These are phyloP conservation scores for Mastomys natalensis DNA, from an alignment of 2,113 vertebrate genomes.

Conservation along the genomic window DNA sequence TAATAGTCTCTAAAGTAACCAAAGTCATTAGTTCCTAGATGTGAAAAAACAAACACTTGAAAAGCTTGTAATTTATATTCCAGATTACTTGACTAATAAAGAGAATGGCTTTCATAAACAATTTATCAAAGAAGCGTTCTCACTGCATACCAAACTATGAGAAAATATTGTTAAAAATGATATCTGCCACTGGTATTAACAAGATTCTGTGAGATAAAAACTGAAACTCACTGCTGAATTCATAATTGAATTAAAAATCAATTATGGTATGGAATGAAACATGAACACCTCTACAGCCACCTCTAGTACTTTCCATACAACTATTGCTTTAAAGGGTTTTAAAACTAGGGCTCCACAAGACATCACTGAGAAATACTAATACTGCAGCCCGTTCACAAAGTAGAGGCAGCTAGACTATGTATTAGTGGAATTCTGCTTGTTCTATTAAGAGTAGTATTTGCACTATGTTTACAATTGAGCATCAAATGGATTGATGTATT, in stretches of 20 bases:
- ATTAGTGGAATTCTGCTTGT: neutral
- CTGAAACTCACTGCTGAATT: neutral
- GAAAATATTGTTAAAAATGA: neutral
- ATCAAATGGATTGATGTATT: neutral
- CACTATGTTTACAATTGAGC: neutral
- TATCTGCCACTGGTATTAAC: neutral
- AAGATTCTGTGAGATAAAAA: neutral
- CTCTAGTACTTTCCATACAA: neutral
- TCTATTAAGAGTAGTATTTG: neutral
- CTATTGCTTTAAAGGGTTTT: neutral
- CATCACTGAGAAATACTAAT: neutral
- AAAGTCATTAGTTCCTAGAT: neutral
- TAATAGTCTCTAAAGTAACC: neutral
- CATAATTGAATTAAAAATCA: slow-evolving; percentile 1
- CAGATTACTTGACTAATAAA: neutral
- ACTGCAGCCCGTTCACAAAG: neutral
- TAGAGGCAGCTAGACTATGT: neutral
- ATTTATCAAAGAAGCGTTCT: neutral
- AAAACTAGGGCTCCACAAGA: neutral
- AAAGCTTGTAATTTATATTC: neutral
- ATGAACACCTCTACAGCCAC: neutral
- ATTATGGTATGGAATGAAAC: neutral
- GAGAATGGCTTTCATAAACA: neutral
- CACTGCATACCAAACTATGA: neutral
- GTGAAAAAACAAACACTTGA: neutral